phyloP scores from a whole-genome alignment of 2,888 invertebrate genomes.

The Selenia dentaria region DNA sequence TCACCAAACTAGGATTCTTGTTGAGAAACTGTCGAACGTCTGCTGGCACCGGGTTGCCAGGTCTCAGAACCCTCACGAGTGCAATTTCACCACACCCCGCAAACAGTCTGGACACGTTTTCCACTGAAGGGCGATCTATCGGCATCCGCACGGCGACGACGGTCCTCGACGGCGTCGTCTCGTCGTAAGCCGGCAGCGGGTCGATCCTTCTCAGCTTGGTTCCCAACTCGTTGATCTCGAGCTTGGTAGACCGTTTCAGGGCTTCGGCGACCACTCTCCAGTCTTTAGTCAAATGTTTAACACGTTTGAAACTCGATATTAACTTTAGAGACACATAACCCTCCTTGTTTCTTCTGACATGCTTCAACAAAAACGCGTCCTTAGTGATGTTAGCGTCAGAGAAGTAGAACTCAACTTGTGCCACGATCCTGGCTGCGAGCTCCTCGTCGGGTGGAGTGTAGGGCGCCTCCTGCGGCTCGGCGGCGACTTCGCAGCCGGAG shows the following conservation, averaged over 20 bases:
- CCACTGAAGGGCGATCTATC: constrained; percentile 93
- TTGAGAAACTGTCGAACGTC: constrained; percentile 96
- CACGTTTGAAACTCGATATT: constrained; percentile 97
- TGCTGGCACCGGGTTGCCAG: constrained; percentile 95
- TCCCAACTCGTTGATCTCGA: constrained; percentile 95
- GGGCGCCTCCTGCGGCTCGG: constrained; percentile 84
- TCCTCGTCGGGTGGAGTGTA: constrained; percentile 90
- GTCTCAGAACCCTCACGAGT: constrained; percentile 93
- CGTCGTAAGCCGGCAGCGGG: constrained; percentile 94
- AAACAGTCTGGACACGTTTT: constrained; percentile 96
- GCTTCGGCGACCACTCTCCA: constrained; percentile 97
- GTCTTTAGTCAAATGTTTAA: constrained; percentile 96
- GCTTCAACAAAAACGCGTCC: constrained; percentile 97
- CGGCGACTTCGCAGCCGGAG: constrained; percentile 87
- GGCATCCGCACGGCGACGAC: constrained; percentile 95
- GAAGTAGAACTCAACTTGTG: constrained; percentile 98
- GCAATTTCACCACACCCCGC: constrained; percentile 95
- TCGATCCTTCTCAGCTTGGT: constrained; percentile 95
- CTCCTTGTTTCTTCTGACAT: constrained; percentile 97
- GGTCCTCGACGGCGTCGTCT: constrained; percentile 96
- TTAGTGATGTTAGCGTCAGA: constrained; percentile 97
- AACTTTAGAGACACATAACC: constrained; percentile 97
- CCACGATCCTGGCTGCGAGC: constrained; percentile 90
- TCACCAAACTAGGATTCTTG: constrained; percentile 94
- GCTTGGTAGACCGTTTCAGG: constrained; percentile 89